Evolutionary conservation across 2,888 invertebrate species (phyloP).

Genomic region (Chironomus riparius): DNA sequence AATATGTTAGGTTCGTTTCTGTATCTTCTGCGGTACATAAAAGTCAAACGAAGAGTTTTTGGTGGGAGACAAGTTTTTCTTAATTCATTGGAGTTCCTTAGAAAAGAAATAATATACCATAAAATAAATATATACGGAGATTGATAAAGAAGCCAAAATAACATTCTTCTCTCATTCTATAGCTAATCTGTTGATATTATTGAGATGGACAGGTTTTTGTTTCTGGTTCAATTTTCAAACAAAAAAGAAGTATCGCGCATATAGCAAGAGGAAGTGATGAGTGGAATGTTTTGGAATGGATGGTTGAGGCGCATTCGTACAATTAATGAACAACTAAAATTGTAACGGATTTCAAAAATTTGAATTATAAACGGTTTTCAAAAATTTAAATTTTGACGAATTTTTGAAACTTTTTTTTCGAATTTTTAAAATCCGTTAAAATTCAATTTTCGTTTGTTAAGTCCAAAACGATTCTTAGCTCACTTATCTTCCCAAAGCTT

Average conservation of each 20-base stretch:
- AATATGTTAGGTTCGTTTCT: no score
- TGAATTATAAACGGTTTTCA: no score
- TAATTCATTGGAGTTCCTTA: background rate
- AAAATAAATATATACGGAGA: background rate
- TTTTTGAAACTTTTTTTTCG: no score
- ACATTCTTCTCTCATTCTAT: background rate
- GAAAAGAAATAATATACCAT: background rate
- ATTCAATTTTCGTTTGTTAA: no score
- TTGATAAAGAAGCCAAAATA: slow-evolving; percentile 5
- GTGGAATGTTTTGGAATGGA: no score
- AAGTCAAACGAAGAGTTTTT: background rate
- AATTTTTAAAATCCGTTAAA: no score
- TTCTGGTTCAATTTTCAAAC: slow-evolving; percentile 21
- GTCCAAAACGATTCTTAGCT: no score
- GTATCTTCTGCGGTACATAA: background rate
- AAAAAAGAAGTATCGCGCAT: background rate
- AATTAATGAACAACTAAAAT: no score
- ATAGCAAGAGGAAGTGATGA: background rate
- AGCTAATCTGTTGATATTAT: slow-evolving; percentile 9
- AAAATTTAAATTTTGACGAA: no score
- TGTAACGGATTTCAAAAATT: no score
- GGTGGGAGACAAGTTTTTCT: background rate
- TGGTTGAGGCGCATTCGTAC: no score
- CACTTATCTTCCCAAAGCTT: background rate
- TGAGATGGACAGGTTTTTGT: slow-evolving; percentile 25